These are phyloP conservation scores for Notodonta dromedarius DNA, from an alignment of 2,888 invertebrate species.

Conservation along the genomic window DNA sequence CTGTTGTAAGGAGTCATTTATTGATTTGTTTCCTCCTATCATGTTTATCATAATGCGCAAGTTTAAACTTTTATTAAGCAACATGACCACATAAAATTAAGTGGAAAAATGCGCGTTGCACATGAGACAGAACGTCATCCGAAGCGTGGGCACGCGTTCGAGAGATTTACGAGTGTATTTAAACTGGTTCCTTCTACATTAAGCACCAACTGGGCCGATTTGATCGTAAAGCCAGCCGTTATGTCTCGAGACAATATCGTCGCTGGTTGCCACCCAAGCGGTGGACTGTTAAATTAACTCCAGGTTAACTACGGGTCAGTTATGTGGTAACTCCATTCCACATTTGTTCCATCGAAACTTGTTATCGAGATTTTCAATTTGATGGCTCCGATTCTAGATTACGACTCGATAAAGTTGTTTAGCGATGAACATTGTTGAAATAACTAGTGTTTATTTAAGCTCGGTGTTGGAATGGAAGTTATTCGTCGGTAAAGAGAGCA, in stretches of 20 bases:
- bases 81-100: constrained; percentile 21
- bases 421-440: constrained; percentile 40
- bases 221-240: constrained; percentile 79
- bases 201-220: constrained; percentile 76
- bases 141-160: constrained; percentile 71
- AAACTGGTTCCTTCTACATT: constrained; percentile 76
- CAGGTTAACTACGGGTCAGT: constrained; percentile 70
- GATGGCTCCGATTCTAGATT: constrained; percentile 15
- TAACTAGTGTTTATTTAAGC: constrained; percentile 41
- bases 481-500: constrained; percentile 66
- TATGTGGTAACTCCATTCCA: constrained; percentile 31
- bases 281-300: constrained; percentile 68
- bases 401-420: constrained; percentile 36
- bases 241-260: constrained; percentile 75
- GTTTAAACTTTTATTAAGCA: constrained; percentile 11
- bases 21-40: not conserved
- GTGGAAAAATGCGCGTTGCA: constrained; percentile 43
- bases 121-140: constrained; percentile 61
- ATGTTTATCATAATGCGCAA: not conserved
- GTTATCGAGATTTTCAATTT: constrained; percentile 13
- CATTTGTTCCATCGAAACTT: constrained; percentile 9
- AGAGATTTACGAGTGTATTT: constrained; percentile 81
- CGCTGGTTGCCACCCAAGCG: constrained; percentile 74
- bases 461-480: constrained; percentile 57
- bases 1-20: not conserved